Evolutionary conservation across 2,113 vertebrate genomes (phyloP), one percentile per base, ranked within the genome.

Genomic region (Macquaria ambigua): DNA sequence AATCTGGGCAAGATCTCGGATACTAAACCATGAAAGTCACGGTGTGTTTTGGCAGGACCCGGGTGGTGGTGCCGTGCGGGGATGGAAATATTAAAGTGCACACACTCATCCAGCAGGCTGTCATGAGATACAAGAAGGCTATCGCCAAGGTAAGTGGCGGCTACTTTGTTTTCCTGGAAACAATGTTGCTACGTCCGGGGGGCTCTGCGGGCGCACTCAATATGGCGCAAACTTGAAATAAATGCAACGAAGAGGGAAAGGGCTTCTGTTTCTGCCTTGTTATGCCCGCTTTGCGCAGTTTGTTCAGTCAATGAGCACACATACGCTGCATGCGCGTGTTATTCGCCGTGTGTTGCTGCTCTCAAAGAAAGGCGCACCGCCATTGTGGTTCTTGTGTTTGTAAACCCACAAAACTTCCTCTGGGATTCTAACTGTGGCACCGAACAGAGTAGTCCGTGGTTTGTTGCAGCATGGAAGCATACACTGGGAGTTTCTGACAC

Each of bases 21-120:
- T 25, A 6, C 67, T 74, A 16, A 71, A 68, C 89, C 92, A 96
- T 96, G 96, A 96, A 96, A 94, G 96, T 96, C 86, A 99, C 98
- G 79, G 97, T 98, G 94, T 98, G 97, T 86, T 99, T 99, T 79
- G 97, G 97, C 11, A 82, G 97, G 95, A 99, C 97, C 86, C 96
- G 97, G 94, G 97, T 99, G 95, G 97, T 99, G 93, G 98, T 99
- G 84, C 98, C 98, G 88, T 99, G 98, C 89, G 97, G 98, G 12
- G 97, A 98, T 71, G 98, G 98, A 3, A 96, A 96, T 92, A 96
- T 98, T 80, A 96, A 96, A 92, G 97, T 99, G 80, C 96, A 93
- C 93, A 93, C 90, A 48, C 97, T 99, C 81, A 95, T 98, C 90
- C 97, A 98, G 94, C 98, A 99, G 93, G 98, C 98, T 62, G 96